Conservation (phyloP, 2,888 invertebrate genomes). For the Limnephilus auricula region DNA sequence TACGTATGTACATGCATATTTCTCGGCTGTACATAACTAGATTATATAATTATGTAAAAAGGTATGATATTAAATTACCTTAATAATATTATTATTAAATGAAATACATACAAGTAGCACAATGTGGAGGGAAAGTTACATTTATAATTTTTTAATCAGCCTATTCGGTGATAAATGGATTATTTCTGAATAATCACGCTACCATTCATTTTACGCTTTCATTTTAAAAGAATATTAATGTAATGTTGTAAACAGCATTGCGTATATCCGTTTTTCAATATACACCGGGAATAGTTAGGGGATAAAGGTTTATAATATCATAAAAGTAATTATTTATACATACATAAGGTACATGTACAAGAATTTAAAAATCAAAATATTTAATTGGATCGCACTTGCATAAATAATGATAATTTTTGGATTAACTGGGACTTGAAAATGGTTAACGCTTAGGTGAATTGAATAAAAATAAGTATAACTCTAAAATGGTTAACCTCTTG, state of each 20-base stretch:
- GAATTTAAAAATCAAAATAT: neutral
- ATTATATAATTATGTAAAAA: neutral
- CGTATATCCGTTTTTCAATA: neutral
- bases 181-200: neutral
- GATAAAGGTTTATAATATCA: neutral
- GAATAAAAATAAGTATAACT: neutral
- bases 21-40: neutral
- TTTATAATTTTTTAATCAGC: neutral
- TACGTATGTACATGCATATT: neutral
- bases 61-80: neutral
- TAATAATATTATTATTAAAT: neutral
- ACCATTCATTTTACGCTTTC: neutral
- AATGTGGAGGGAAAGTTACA: neutral
- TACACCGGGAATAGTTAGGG: neutral
- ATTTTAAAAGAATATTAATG: neutral
- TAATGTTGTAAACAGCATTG: neutral
- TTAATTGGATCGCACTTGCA: neutral
- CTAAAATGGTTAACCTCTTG: neutral
- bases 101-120: neutral
- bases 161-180: neutral
- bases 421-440: neutral
- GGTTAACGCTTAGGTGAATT: neutral
- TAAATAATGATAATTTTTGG: neutral
- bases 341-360: neutral
- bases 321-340: neutral